Evolutionary conservation across 2,888 invertebrate genomes (phyloP), one percentile per base, ranked within the genome.

Genomic region (Stenodema calcarata): DNA sequence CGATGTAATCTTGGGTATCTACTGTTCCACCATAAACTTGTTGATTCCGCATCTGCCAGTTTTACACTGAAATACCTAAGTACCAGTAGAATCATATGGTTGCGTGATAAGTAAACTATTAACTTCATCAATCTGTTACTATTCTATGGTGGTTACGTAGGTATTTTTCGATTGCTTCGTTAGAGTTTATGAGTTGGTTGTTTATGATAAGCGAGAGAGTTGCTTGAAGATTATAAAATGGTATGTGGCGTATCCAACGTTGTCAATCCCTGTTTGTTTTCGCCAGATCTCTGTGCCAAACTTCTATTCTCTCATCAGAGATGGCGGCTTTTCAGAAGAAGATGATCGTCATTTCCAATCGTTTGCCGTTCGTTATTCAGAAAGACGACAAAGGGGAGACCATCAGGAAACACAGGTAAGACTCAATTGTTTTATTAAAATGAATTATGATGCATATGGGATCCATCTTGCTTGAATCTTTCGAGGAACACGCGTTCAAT

Each of bases 341-440:
- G 18, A 86, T 85, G 89, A 96, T 97, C 90, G 97, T 97, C 89
- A 97, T 97, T 87, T 97, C 97, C 89, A 97, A 97, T 92, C 93
- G 97, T 89, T 92, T 97, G 91, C 97, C 97, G 9, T 97, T 97
- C 92, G 95, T 97, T 88, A 92, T 97, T 88, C 94, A 94, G 90
- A 93, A 95, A 91, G 94, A 96, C 92, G 93, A 94, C 84, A 95
- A 95, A 87, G 95, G 95, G 75, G 92, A 93, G 73, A 92, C 97
- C 90, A 94, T 95, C 90, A 93, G 97, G 89, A 96, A 95, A 91
- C 95, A 97, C 90, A 97, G 97, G 97, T 97, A 92, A 93, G 92
- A 18, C 35, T n/a, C 54, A 35, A 7, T 35, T 35, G 35, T 35
- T 35, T n/a, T n/a, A n/a, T n/a, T n/a, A n/a, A n/a, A n/a, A n/a